Percentiles rank a stretch among this genome's conserved stretches.
phyloP scores from a whole-genome alignment of 2,797 vertebrate species.

The Rhinogobio ventralis region DNA sequence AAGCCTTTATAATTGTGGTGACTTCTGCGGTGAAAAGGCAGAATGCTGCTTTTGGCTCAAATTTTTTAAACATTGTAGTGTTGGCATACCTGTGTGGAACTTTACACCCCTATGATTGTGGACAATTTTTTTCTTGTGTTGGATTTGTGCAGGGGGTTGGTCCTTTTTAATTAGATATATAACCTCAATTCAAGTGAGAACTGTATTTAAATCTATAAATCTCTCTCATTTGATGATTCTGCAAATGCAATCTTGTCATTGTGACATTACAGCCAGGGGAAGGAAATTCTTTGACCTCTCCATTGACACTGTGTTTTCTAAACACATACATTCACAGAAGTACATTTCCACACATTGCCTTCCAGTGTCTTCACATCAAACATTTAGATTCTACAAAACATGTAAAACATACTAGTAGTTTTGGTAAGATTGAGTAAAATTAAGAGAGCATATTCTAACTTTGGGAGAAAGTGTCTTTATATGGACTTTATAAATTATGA shows the following conservation, averaged over 20 bases:
- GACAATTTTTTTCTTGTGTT: not conserved
- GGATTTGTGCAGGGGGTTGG: not conserved
- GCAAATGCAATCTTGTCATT: not conserved
- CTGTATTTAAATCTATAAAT: not conserved
- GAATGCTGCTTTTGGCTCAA: not conserved
- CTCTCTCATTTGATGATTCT: not conserved
- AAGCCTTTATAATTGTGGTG: not conserved
- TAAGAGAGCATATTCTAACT: not conserved
- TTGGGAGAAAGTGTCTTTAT: not conserved
- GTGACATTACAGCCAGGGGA: not conserved
- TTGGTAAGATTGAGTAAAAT: not conserved
- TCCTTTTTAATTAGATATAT: not conserved
- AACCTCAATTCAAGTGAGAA: not conserved
- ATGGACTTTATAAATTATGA: not conserved
- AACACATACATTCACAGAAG: constrained; percentile 16
- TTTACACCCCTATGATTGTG: constrained; percentile 13
- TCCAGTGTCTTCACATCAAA: not conserved
- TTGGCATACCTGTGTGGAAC: constrained; percentile 9
- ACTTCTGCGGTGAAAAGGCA: not conserved
- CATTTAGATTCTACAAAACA: not conserved
- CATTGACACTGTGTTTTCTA: constrained; percentile 21
- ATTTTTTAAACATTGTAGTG: not conserved
- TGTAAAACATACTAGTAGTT: not conserved
- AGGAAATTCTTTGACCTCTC: not conserved
- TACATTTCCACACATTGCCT: constrained; percentile 1